Percentiles rank a stretch among this genome's conserved stretches.
These are phyloP conservation scores for Lepidurus apus DNA, from an alignment of 1,140 invertebrate genomes.

Conservation along the genomic window DNA sequence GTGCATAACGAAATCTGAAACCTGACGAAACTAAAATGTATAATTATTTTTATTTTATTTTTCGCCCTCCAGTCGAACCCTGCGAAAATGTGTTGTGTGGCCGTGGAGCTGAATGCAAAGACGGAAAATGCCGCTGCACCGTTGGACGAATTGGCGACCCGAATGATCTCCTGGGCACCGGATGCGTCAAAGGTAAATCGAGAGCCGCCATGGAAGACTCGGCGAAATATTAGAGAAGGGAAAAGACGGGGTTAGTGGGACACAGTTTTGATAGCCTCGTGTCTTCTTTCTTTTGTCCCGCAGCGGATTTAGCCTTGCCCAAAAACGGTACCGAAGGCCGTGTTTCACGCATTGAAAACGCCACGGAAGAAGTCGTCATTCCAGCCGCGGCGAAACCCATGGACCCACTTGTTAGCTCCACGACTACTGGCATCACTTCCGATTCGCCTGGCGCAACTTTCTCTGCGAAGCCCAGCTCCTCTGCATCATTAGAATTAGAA, in stretches of 20 bases:
- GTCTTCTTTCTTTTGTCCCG: background rate
- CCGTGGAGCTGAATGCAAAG: conserved; percentile 12
- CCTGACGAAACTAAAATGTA: background rate
- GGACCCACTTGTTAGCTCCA: background rate
- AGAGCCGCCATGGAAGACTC: background rate
- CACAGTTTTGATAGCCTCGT: background rate
- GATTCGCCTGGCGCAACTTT: background rate
- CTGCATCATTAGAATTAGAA: background rate
- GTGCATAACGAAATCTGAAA: background rate
- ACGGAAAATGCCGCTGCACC: background rate
- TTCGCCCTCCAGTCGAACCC: background rate
- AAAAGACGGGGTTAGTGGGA: background rate
- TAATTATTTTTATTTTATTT: background rate
- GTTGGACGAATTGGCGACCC: conserved; percentile 6
- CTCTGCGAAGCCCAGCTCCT: background rate
- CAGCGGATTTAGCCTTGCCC: conserved; percentile 2
- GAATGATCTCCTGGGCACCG: conserved; percentile 6
- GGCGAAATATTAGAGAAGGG: background rate
- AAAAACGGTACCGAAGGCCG: conserved; percentile 11
- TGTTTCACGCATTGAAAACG: conserved; percentile 4
- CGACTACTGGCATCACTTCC: background rate
- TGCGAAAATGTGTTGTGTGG: background rate
- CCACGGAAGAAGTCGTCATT: background rate
- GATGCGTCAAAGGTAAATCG: background rate
- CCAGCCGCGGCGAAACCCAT: too few species aligned